These are phyloP conservation scores for Psilopogon haemacephalus DNA, from an alignment of 2,113 vertebrate genomes.

Conservation along the genomic window DNA sequence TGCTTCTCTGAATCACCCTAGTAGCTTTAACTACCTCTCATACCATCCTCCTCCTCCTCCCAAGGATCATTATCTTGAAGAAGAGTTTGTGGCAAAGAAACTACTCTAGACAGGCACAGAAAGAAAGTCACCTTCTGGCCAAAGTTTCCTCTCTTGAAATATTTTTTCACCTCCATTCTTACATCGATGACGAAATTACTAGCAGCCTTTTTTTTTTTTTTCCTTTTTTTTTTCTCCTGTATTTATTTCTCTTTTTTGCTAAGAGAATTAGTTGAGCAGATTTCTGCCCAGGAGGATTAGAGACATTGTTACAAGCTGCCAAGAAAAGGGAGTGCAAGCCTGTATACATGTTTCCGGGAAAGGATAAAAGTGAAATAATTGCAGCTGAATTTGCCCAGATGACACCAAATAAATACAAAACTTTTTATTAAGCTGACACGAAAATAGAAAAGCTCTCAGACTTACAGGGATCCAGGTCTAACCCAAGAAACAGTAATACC, in stretches of 20 bases:
- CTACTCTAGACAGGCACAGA: not conserved
- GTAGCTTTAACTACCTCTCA: not conserved
- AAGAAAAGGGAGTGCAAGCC: not conserved
- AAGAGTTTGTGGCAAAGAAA: not conserved
- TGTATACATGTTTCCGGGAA: not conserved
- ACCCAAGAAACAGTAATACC: not conserved
- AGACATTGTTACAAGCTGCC: not conserved
- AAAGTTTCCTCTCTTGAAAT: not conserved
- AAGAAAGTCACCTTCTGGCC: not conserved
- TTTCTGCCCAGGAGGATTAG: conserved; percentile 3
- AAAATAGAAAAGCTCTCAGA: conserved; percentile 28
- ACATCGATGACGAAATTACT: not conserved
- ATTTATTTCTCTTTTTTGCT: not conserved
- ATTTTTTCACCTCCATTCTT: not conserved
- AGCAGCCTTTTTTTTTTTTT: no score
- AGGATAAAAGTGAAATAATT: conserved; percentile 26
- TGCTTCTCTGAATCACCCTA: not conserved
- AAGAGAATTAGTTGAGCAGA: not conserved
- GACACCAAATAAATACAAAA: conserved; percentile 35
- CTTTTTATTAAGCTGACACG: conserved; percentile 12
- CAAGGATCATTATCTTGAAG: not conserved
- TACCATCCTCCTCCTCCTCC: not conserved
- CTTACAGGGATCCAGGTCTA: not conserved
- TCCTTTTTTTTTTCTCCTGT: no score
- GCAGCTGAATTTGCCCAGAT: conserved; percentile 28